Base-by-base conservation (phyloP, 2,888 invertebrate species). In the Slavum lentiscoides region DNA sequence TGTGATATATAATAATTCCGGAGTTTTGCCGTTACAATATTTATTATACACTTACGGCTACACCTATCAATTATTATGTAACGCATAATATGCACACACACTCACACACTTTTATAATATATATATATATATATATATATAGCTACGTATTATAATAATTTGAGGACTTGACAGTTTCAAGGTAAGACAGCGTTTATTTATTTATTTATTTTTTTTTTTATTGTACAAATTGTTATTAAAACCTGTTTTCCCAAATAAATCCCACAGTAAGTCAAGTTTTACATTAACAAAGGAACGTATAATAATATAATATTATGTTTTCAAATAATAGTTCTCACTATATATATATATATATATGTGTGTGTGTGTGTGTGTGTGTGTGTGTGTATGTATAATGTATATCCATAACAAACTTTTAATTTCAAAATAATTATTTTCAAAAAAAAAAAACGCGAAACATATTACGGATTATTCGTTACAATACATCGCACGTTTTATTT, bases 201-300 rank as follows among this genome's bases (percentile, higher is more conserved):
- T 30, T n/a, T n/a, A n/a, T n/a, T 30, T 30, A 30, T 30, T 30
- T 2, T 30, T 30, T 2, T 30, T 76, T 68, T 76, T 68, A 68
- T 76, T 68, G 67, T 76, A 76, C 75, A 76, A 76, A 76, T 76
- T 76, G 75, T 76, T 76, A 67, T 76, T 68, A 61, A 76, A 76
- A 76, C 75, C 75, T 68, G 75, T 76, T 76, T 76, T 68, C 75
- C 68, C 58, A 49, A 76, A 76, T 76, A 76, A 76, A 76, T 76
- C 75, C 59, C 75, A 76, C 75, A 76, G 75, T 76, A 68, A 76
- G 75, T 76, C 75, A 76, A 76, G 75, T 76, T 76, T 76, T 59
- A 76, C 19, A 59, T 30, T 66, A 76, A 76, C 75, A 76, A 76
- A 76, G 30, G 67, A 76, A 67, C 49, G n/a, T 59, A 30, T 30